A percentile compares a stretch with the other conserved stretches of the same genome.
phyloP scores from a whole-genome alignment of 2,888 invertebrate genomes.

The Euclidia mi region DNA sequence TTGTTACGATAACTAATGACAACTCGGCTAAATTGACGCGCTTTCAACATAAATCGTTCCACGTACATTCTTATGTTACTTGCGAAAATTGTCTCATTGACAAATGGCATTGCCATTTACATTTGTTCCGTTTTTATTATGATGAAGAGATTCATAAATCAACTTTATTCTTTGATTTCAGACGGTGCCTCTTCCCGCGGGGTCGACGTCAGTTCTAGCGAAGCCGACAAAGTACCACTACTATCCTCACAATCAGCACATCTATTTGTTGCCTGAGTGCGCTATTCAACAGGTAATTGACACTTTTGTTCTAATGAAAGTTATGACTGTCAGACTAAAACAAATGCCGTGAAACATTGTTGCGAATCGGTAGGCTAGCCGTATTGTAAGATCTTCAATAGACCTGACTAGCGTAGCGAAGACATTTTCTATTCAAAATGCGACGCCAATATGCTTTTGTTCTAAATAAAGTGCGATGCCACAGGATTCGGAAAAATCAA shows the following conservation, averaged over 20 bases:
- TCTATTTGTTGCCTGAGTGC: constrained; percentile 97
- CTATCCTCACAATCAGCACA: constrained; percentile 98
- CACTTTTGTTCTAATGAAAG: constrained; percentile 53
- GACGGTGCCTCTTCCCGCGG: constrained; percentile 92
- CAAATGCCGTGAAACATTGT: constrained; percentile 37
- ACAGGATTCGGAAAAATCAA: constrained; percentile 10
- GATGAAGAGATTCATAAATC: constrained; percentile 45
- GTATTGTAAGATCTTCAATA: constrained; percentile 25
- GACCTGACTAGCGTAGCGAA: constrained; percentile 23
- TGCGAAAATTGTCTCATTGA: constrained; percentile 53
- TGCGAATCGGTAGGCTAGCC: constrained; percentile 25
- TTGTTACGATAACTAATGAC: constrained; percentile 76
- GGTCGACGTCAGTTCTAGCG: constrained; percentile 92
- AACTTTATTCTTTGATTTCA: constrained; percentile 82
- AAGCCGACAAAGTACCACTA: constrained; percentile 98
- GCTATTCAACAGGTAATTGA: constrained; percentile 95
- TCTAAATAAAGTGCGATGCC: constrained; percentile 33
- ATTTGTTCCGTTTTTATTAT: constrained; percentile 30
- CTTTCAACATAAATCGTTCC: constrained; percentile 69
- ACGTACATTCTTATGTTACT: constrained; percentile 47
- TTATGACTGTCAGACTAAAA: constrained; percentile 35
- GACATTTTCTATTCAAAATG: constrained; percentile 20
- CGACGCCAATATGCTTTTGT: constrained; percentile 36
- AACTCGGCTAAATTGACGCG: constrained; percentile 71
- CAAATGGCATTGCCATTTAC: constrained; percentile 53